A percentile compares a stretch with the other conserved stretches of the same genome.
Evolutionary conservation across 2,888 invertebrate species (phyloP).

Genomic region (Harpalus rufipes): DNA sequence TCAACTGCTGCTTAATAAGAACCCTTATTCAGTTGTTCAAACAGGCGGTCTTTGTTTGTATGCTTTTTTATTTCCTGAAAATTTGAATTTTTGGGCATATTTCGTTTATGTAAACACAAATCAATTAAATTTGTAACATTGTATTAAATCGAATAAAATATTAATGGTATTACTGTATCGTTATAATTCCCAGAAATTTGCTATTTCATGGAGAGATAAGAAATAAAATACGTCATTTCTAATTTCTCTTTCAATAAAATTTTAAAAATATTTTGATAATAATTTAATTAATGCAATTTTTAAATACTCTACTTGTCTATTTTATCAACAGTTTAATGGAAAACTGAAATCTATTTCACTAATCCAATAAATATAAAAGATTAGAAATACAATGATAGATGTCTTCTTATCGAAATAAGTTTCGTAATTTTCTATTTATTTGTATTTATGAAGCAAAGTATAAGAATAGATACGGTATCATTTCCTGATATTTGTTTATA

Average conservation of each 20-base stretch:
- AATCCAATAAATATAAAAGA: neutral
- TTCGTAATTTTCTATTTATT: too few relatives aligned
- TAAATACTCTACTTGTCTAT: neutral
- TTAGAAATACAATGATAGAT: neutral
- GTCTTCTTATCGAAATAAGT: neutral
- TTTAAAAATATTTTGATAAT: neutral
- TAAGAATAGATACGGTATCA: too few relatives aligned
- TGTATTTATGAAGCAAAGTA: too few relatives aligned
- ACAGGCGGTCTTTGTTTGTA: too few relatives aligned
- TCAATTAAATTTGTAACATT: too few relatives aligned
- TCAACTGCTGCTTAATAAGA: too few relatives aligned
- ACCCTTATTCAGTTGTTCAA: too few relatives aligned
- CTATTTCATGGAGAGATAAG: neutral
- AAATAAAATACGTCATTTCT: neutral
- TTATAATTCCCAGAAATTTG: neutral
- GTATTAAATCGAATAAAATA: neutral
- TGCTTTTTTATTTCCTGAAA: too few relatives aligned
- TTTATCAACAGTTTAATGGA: slow-evolving; percentile 10
- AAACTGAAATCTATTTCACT: neutral
- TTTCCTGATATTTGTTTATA: too few relatives aligned
- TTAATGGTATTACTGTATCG: neutral
- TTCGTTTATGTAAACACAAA: too few relatives aligned
- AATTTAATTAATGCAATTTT: neutral
- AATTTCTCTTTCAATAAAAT: neutral
- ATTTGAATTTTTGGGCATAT: too few relatives aligned